Base-by-base conservation (phyloP, 2,113 vertebrate genomes). In the Sorex araneus region DNA sequence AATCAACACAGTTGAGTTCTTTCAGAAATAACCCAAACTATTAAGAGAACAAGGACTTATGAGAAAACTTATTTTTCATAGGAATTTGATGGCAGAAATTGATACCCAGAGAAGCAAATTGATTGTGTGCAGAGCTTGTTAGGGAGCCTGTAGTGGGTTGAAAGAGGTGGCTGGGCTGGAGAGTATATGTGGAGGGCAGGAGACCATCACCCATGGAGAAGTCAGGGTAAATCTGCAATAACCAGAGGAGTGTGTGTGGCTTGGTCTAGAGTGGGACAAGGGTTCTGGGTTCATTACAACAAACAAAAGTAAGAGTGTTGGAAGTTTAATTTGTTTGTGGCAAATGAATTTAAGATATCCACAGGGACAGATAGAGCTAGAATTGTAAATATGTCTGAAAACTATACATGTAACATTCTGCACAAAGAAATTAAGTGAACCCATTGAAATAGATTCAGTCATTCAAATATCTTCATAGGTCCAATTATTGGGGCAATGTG, bases 261-360 rank as follows among this genome's bases (percentile, higher is more conserved):
- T 80, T 57, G 19, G 10, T 4, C 64, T 47, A 4, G 25, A 23
- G 36, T 11, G 28, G 4, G 2, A 40, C 15, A 6, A 47, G 25
- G 4, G 8, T n/a, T 76, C 47, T 57, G 5, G 69, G 27, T 25
- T 28, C 34, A 4, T 71, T 66, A 21, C 28, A 89, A 66, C 60
- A 50, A 93, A 70, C 9, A 50, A 30, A 83, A 70, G 21, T 75
- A 64, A 85, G 54, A 25, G 32, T 64, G 2, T 15, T 45, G 28
- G 73, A 83, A 82, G 6, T 73, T 88, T 12, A 82, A 54, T 69
- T 71, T 71, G 43, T 69, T 71, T 71, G 54, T 83, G 60, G 69
- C 30, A 40, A 30, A 60, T 50, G 10, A 25, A 43, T 83, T 81
- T 88, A 66, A 89, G 70, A 71, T 74, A 73, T 40, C 21, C 21